Conservation (phyloP, 2,888 invertebrate genomes). For the Leucophora obtusa region DNA sequence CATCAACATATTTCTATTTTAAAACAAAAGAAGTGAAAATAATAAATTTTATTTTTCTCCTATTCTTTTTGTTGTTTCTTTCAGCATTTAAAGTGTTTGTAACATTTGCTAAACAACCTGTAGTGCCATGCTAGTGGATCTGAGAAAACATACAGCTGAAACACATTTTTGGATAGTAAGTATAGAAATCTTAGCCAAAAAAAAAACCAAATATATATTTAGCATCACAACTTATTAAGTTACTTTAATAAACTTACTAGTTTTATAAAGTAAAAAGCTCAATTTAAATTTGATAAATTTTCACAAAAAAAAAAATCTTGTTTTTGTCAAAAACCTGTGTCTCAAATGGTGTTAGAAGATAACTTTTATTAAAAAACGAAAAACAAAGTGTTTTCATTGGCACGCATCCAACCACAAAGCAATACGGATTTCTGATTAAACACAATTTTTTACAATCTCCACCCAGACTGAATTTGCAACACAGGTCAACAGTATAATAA, state of each 20-base stretch:
- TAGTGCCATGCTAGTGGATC: slow-evolving; percentile 78
- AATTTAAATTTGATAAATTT: not conserved
- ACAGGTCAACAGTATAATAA: not conserved
- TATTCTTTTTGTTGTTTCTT: slow-evolving; percentile 31
- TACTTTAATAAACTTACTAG: not conserved
- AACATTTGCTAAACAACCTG: slow-evolving; percentile 73
- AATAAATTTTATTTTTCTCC: slow-evolving; percentile 17
- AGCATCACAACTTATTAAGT: not conserved
- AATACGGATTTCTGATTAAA: slow-evolving; percentile 42
- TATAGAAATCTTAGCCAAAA: slow-evolving; percentile 62
- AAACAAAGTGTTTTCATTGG: slow-evolving; percentile 48
- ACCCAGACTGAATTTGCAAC: not conserved
- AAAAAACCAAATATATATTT: not conserved
- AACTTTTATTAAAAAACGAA: too few relatives aligned
- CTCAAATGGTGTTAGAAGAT: not conserved
- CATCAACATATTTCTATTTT: slow-evolving; percentile 33
- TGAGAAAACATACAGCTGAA: slow-evolving; percentile 75
- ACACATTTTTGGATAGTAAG: slow-evolving; percentile 79
- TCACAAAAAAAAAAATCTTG: not conserved
- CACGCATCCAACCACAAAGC: slow-evolving; percentile 53
- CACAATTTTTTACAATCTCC: slow-evolving; percentile 20
- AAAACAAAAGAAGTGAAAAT: slow-evolving; percentile 2
- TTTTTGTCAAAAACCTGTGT: not conserved
- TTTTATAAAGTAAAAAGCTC: not conserved
- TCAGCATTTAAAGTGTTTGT: slow-evolving; percentile 70